These are phyloP conservation scores for Drosophila neocordata DNA, from an alignment of 1,140 invertebrate species.

Conservation along the genomic window DNA sequence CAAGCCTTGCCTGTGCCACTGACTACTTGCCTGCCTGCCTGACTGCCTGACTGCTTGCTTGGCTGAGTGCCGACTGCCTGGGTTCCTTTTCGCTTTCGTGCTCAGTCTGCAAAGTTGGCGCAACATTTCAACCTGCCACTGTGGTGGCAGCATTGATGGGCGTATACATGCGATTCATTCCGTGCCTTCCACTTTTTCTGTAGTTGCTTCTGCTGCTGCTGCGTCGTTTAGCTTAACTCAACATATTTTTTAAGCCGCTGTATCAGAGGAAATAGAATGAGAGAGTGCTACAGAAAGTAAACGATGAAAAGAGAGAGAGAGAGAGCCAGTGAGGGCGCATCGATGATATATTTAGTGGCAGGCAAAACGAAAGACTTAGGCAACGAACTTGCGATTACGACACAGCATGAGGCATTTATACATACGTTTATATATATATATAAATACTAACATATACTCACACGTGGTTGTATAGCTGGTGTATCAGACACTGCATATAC, in stretches of 20 bases:
- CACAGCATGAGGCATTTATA: constrained; percentile 67
- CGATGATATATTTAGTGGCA: constrained; percentile 81
- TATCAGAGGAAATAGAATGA: not conserved
- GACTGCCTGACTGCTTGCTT: constrained; percentile 4
- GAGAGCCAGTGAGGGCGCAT: constrained; percentile 50
- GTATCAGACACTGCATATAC: constrained; percentile 28
- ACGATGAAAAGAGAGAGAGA: not conserved
- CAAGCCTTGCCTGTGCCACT: not conserved
- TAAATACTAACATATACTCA: constrained; percentile 23
- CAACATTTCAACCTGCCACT: constrained; percentile 80
- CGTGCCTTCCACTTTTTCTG: constrained; percentile 60
- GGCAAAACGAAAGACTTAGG: constrained; percentile 80
- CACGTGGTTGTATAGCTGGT: constrained; percentile 44
- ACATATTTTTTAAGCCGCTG: constrained; percentile 69
- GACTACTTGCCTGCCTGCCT: not conserved
- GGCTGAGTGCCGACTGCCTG: constrained; percentile 22
- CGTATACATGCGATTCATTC: constrained; percentile 79
- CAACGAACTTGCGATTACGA: constrained; percentile 80
- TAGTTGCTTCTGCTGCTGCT: constrained; percentile 34
- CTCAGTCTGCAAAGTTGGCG: constrained; percentile 56
- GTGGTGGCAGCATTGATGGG: constrained; percentile 79
- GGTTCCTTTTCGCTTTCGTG: constrained; percentile 74
- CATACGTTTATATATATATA: not conserved
- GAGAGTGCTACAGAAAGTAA: not conserved
- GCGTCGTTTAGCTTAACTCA: constrained; percentile 80